These are phyloP conservation scores for Chaenogobius annularis DNA, from an alignment of 2,113 vertebrate genomes.

Conservation along the genomic window DNA sequence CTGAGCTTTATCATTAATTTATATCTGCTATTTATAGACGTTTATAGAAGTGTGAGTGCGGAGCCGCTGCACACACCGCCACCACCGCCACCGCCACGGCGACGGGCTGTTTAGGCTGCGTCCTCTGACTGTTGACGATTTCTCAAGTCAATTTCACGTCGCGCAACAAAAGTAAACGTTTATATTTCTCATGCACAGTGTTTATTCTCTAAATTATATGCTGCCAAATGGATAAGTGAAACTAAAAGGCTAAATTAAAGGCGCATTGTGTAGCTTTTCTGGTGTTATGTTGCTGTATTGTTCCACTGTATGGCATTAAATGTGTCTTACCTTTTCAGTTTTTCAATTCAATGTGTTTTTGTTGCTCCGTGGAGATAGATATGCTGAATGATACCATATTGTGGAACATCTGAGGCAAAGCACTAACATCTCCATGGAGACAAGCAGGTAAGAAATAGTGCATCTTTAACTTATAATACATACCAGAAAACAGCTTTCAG, in stretches of 20 bases:
- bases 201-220: neutral
- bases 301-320: too few relatives aligned
- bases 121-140: neutral
- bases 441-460: too few relatives aligned
- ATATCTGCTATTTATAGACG: conserved; percentile 51
- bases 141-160: neutral
- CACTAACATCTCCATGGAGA: neutral
- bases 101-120: neutral
- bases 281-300: too few relatives aligned
- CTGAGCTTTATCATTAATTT: conserved; percentile 38
- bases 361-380: neutral
- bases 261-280: too few relatives aligned
- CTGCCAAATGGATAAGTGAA: neutral
- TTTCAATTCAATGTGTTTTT: too few relatives aligned
- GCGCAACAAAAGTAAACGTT: neutral
- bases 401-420: too few relatives aligned
- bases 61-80: neutral
- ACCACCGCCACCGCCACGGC: too few relatives aligned
- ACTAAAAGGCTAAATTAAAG: too few relatives aligned
- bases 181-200: neutral
- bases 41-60: conserved; percentile 1
- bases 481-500: too few relatives aligned
- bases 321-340: too few relatives aligned
- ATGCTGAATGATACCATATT: neutral
- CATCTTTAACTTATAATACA: too few relatives aligned